Evolutionary conservation across 2,113 vertebrate species (phyloP).

Genomic region (Chunga burmeisteri): DNA sequence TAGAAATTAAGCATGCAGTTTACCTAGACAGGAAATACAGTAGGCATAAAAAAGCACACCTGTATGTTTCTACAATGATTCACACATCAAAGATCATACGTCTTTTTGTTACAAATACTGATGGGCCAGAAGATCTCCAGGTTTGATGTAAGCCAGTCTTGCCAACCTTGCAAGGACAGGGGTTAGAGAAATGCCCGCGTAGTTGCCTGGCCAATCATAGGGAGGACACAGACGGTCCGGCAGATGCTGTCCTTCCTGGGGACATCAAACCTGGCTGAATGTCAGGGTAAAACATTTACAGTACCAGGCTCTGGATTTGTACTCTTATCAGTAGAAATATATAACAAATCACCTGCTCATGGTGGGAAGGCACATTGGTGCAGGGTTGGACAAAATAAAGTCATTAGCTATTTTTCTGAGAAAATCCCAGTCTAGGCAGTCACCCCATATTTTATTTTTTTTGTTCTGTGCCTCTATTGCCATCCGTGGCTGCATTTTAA

Average conservation of each 20-base stretch:
- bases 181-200: neutral
- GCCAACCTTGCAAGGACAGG: neutral
- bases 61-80: neutral
- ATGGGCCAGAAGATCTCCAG: neutral
- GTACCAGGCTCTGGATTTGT: neutral
- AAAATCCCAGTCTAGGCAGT: neutral
- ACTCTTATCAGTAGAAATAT: neutral
- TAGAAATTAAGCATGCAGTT: neutral
- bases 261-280: neutral
- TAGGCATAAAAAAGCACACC: neutral
- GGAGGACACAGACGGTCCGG: neutral
- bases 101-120: neutral
- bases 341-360: neutral
- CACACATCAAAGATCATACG: neutral
- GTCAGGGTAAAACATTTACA: neutral
- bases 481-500: neutral
- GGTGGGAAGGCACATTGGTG: neutral
- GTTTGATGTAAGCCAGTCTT: neutral
- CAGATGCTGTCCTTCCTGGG: neutral
- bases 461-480: neutral
- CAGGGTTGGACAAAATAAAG: neutral
- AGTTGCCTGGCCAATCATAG: neutral
- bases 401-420: neutral
- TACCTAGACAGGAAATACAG: neutral
- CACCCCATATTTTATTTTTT: neutral